Conservation (phyloP, 1,140 invertebrate genomes). For the Halotydeus destructor region DNA sequence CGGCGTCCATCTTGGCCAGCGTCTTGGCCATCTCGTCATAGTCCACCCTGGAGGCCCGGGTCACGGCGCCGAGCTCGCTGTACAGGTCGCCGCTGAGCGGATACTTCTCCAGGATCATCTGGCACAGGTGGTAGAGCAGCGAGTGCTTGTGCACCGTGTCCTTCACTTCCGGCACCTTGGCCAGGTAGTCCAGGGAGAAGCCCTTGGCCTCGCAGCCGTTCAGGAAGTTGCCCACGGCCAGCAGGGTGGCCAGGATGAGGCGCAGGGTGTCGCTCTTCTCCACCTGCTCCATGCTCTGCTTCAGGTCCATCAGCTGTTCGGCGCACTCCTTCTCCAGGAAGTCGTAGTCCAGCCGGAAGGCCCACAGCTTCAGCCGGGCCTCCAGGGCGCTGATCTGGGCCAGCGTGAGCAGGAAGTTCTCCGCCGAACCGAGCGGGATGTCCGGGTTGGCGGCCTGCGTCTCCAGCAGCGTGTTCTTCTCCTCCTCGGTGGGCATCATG, state of each 20-base stretch:
- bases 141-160: conserved; percentile 98
- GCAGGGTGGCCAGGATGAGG: conserved; percentile 70
- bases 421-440: conserved; percentile 81
- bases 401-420: conserved; percentile 88
- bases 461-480: conserved; percentile 85
- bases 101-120: conserved; percentile 90
- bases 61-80: conserved; percentile 84
- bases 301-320: conserved; percentile 93
- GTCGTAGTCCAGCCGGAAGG: conserved; percentile 96
- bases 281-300: conserved; percentile 78
- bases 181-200: conserved; percentile 91
- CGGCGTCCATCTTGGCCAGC: conserved; percentile 65
- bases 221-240: conserved; percentile 90
- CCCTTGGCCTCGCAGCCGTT: conserved; percentile 87
- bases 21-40: conserved; percentile 70
- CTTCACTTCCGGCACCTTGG: conserved; percentile 97
- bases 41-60: conserved; percentile 68
- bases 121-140: conserved; percentile 84
- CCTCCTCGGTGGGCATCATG: conserved; percentile 94
- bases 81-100: conserved; percentile 78
- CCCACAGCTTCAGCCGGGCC: conserved; percentile 74
- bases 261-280: conserved; percentile 82
- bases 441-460: conserved; percentile 82
- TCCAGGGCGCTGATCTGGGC: conserved; percentile 86
- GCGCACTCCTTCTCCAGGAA: conserved; percentile 90